These are phyloP conservation scores for Coracias cyanogaster DNA, from an alignment of 2,797 vertebrate species.

Conservation along the genomic window DNA sequence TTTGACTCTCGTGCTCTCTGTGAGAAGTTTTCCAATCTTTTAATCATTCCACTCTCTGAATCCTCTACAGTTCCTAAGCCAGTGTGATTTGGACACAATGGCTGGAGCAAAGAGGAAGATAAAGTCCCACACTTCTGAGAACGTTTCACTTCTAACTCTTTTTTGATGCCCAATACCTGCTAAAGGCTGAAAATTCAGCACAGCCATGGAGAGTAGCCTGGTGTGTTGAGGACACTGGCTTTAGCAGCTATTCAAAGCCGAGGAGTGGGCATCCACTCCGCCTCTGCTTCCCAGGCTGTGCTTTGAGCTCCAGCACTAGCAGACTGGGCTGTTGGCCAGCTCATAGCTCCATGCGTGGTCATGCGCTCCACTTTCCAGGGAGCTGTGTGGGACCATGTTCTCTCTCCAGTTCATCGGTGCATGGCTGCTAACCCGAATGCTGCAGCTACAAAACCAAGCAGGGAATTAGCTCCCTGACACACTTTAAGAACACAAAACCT, in stretches of 20 bases:
- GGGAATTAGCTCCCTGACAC: background rate
- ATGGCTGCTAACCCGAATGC: fast-evolving
- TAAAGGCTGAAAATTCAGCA: background rate
- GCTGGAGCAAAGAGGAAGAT: background rate
- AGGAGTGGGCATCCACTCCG: fast-evolving
- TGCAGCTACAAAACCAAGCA: background rate
- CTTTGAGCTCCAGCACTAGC: background rate
- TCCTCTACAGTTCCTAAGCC: background rate
- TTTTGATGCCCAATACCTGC: background rate
- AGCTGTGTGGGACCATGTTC: background rate
- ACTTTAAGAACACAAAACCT: background rate
- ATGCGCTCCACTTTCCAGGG: background rate
- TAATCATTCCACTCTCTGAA: background rate
- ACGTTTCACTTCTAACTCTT: background rate
- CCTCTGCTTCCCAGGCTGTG: background rate
- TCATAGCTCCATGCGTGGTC: fast-evolving
- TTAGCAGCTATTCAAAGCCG: background rate
- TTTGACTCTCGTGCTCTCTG: background rate
- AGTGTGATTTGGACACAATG: background rate
- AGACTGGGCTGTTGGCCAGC: background rate
- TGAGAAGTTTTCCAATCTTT: background rate
- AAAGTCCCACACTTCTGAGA: background rate
- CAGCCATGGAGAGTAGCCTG: background rate
- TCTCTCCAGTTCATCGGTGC: background rate
- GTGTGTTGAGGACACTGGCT: background rate